Percentiles rank a stretch among this genome's conserved stretches.
phyloP scores from a whole-genome alignment of 2,888 invertebrate genomes.

The Mesochorus sp. region DNA sequence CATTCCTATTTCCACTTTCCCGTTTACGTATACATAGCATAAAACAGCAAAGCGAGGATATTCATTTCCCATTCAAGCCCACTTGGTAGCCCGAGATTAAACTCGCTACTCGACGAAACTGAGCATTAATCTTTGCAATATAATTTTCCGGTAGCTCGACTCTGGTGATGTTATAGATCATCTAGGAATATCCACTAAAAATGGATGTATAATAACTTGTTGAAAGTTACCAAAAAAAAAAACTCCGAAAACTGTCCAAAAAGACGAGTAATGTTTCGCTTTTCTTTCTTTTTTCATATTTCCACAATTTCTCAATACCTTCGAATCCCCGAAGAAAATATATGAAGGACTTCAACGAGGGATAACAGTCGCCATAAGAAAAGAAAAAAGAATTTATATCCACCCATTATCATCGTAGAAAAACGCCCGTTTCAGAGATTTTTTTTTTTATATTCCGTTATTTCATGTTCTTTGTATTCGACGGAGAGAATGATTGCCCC shows the following conservation, averaged over 20 bases:
- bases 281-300: too few species aligned
- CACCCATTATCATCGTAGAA: too few species aligned
- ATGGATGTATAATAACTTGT: conserved; percentile 47
- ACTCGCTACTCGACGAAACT: conserved; percentile 48
- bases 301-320: too few species aligned
- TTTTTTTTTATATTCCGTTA: too few species aligned
- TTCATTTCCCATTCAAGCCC: conserved; percentile 54
- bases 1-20: conserved; percentile 9
- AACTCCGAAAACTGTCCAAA: not conserved
- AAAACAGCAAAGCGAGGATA: conserved; percentile 44
- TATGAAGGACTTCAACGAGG: too few species aligned
- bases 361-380: too few species aligned
- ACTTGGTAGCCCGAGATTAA: conserved; percentile 55
- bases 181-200: conserved; percentile 27
- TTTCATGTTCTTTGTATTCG: too few species aligned
- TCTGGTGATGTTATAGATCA: conserved; percentile 36
- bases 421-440: too few species aligned
- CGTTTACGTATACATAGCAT: conserved; percentile 21
- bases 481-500: too few species aligned
- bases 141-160: conserved; percentile 58
- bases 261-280: too few species aligned
- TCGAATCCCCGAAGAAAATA: too few species aligned
- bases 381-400: too few species aligned
- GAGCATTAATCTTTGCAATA: conserved; percentile 59
- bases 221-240: conserved; percentile 23